Base-by-base conservation (phyloP, 2,113 vertebrate genomes). In the Ceyx cyanopectus region DNA sequence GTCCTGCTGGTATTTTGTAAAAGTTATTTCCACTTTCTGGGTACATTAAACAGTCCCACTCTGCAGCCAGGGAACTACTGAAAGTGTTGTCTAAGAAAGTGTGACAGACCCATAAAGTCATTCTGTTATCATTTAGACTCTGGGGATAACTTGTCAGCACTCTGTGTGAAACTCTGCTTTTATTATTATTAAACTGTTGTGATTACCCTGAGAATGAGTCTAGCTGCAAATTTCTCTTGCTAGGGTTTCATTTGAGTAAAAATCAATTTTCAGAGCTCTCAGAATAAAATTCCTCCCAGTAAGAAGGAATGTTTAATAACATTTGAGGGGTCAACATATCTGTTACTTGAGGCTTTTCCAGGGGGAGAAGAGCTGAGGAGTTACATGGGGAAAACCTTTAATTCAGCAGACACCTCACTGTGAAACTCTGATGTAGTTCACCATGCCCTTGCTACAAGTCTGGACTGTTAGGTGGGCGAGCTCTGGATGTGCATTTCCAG, bases 21-120 rank as follows among this genome's bases (percentile, higher is more conserved):
- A 43, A 77, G 82, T 53, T 62, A 34, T 69, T 95, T 94, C 89
- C 77, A 72, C 81, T 95, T 86, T 77, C 77, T 90, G 74, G 89
- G 65, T 93, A 10, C 54, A 3, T 89, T 81, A 60, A 90, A 84
- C 54, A 84, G 12, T 65, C 72, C 80, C 82, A 74, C 62, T 90
- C 10, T 67, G 80, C 79, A 88, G 90, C 61, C 85, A 83, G 84
- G 90, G 18, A 73, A 65, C 85, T 68, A 24, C 84, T 20, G 75
- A 23, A 20, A 32, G 53, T 14, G 14, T 56, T 85, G 76, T 62
- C 83, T 83, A 10, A 81, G 76, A 34, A 80, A 70, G 43, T 32
- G 53, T 51, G 70, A 81, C 70, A 68, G 27, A 63, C 65, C 78
- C 65, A 56, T 81, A 37, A 27, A 72, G 73, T 78, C 32, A 8